A percentile compares a stretch with the other conserved stretches of the same genome.
phyloP scores from a whole-genome alignment of 1,140 invertebrate genomes.

The Eriosoma lanigerum region DNA sequence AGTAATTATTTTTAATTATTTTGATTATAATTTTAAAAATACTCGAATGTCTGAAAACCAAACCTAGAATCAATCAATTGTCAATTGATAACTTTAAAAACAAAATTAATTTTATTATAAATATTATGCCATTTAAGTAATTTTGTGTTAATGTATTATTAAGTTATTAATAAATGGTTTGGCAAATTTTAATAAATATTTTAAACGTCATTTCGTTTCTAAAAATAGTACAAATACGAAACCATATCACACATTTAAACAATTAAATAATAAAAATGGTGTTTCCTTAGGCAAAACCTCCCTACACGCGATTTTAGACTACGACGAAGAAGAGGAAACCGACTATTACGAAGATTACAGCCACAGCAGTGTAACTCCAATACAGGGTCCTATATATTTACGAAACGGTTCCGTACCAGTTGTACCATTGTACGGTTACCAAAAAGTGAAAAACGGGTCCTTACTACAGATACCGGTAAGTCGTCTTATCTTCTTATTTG shows the following conservation, averaged over 20 bases:
- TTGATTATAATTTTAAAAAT: no score
- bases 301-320: slow-evolving; percentile 71
- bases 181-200: no score
- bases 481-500: no score
- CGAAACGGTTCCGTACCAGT: slow-evolving; percentile 80
- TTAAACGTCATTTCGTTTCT: no score
- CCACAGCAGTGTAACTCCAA: slow-evolving; percentile 67
- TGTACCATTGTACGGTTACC: slow-evolving; percentile 81
- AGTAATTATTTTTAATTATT: no score
- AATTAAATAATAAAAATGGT: background rate
- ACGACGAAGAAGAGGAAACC: slow-evolving; percentile 63
- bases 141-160: no score
- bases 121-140: no score
- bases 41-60: no score
- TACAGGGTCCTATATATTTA: slow-evolving; percentile 77
- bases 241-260: no score
- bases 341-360: slow-evolving; percentile 57
- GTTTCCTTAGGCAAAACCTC: slow-evolving; percentile 63
- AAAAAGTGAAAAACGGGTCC: slow-evolving; percentile 77
- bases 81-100: background rate
- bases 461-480: slow-evolving; percentile 85
- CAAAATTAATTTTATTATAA: background rate
- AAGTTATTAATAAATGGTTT: no score
- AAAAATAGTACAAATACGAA: no score
- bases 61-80: no score